Conservation (phyloP, 2,888 invertebrate species). For the Andrena haemorrhoa region DNA sequence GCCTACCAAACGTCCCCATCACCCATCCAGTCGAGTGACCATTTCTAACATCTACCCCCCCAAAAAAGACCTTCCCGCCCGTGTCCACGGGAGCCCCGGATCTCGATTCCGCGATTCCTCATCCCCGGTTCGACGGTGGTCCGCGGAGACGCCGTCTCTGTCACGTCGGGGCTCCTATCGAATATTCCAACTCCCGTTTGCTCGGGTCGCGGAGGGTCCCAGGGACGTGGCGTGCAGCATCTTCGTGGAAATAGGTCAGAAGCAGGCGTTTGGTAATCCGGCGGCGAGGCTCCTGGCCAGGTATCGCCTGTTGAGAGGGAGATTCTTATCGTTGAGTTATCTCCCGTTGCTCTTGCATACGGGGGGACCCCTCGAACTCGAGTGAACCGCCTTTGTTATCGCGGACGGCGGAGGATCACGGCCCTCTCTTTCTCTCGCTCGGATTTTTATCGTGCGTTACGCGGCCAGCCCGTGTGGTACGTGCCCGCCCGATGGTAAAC, state of each 20-base stretch:
- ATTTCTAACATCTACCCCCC: conserved; percentile 16
- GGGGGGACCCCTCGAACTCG: conserved; percentile 25
- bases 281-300: conserved; percentile 32
- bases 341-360: conserved; percentile 36
- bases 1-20: background rate
- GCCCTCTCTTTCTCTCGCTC: conserved; percentile 12
- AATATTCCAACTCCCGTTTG: background rate
- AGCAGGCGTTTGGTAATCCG: conserved; percentile 44
- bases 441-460: conserved; percentile 50
- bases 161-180: background rate
- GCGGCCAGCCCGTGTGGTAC: conserved; percentile 7
- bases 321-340: conserved; percentile 55
- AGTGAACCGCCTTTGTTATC: conserved; percentile 44
- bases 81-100: background rate
- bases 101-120: background rate
- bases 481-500: conserved; percentile 27
- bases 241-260: conserved; percentile 58
- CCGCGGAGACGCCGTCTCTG: background rate
- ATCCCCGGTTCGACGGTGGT: background rate
- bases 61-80: background rate
- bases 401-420: background rate
- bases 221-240: conserved; percentile 30
- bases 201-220: background rate
- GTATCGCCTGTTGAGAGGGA: conserved; percentile 60
- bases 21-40: conserved; percentile 31